Base-by-base conservation (phyloP, 2,797 vertebrate species). In the Cynodonichthys magdalenae region DNA sequence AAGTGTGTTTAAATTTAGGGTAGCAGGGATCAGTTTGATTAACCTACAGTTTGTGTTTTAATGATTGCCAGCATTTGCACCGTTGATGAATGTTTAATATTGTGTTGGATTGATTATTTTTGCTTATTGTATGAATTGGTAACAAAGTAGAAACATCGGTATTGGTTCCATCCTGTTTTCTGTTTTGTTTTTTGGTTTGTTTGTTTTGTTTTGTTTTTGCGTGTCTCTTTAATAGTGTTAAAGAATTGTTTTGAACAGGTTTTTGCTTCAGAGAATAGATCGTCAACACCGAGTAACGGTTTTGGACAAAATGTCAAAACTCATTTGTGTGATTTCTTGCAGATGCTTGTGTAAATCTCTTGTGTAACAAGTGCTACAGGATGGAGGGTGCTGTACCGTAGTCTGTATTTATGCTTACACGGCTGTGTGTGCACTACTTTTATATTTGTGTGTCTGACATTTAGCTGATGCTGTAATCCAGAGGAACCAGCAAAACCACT, bases 381-480 rank as follows among this genome's bases (percentile, higher is more conserved):
- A 65, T 55, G 18, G 48, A 48, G 17, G 67, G 19, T 66, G 42
- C 52, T 57, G 12, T n/a, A 58, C 31, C 5, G 2, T 48, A 57
- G 11, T n/a, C 3, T 24, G 18, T 61, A 14, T 78, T 76, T 58
- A 46, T 72, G 77, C 65, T 80, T 74, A 68, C 71, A 39, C 59
- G 63, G 64, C 71, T 73, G 20, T 66, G 59, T 61, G 18, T 42
- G 53, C 62, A 20, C 34, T 19, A 54, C 71, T 60, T 73, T 68
- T 71, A 36, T 47, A 74, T 82, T 75, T 74, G 36, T 74, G 51
- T 65, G 54, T 63, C 19, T 28, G 68, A 68, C 65, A 71, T 82
- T 85, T 82, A 78, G 69, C 73, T 80, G 66, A 80, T 71, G 78
- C 74, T 66, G 71, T 83, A 80, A 77, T 80, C 63, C 69, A 66